A percentile compares a stretch with the other conserved stretches of the same genome.
Conservation (phyloP, 1,140 invertebrate genomes). For the Mercenaria mercenaria region DNA sequence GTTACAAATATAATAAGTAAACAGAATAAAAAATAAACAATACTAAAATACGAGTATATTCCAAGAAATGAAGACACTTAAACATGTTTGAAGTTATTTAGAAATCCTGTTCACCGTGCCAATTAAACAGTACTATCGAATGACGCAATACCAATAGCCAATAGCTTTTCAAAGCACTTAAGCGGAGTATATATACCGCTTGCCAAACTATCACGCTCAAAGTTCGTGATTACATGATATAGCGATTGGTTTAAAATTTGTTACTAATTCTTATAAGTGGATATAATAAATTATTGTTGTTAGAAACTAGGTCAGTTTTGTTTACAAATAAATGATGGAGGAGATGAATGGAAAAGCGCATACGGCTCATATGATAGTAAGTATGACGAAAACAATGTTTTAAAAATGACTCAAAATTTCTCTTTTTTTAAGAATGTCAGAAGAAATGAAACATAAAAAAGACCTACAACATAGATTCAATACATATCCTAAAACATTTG, state of each 20-base stretch:
- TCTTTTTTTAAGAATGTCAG: too few species aligned
- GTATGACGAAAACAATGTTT: not conserved
- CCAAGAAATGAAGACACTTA: too few species aligned
- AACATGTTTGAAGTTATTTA: too few species aligned
- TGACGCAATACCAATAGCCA: constrained; percentile 6
- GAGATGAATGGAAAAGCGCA: not conserved
- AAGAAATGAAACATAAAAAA: too few species aligned
- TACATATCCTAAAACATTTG: too few species aligned
- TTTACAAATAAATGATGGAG: constrained; percentile 37
- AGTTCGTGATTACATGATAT: not conserved
- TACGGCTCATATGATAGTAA: not conserved
- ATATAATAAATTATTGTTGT: not conserved
- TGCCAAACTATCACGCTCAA: not conserved
- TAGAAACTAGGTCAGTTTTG: not conserved
- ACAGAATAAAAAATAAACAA: too few species aligned
- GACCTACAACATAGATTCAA: too few species aligned
- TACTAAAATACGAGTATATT: too few species aligned
- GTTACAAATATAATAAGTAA: too few species aligned
- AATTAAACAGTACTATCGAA: too few species aligned
- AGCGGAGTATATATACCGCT: not conserved
- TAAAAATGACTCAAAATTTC: too few species aligned
- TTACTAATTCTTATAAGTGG: not conserved
- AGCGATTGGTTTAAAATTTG: not conserved
- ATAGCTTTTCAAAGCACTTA: not conserved
- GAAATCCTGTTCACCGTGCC: too few species aligned